Percentiles rank a stretch among this genome's conserved stretches.
phyloP scores from a whole-genome alignment of 2,113 vertebrate genomes.

The Corythoichthys haematopterus region DNA sequence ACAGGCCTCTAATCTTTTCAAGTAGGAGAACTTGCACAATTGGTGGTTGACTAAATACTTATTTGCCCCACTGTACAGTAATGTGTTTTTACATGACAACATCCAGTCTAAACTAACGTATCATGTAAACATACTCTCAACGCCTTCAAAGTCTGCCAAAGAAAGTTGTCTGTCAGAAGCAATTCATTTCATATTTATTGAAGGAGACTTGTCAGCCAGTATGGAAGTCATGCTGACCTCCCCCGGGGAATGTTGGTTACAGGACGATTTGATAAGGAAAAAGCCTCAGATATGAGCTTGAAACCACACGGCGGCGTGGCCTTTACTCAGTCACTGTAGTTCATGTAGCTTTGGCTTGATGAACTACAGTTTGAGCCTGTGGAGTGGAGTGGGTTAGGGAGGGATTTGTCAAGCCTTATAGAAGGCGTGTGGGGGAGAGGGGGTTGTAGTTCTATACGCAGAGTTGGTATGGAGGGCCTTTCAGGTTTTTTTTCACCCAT shows the following conservation, averaged over 20 bases:
- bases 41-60: no score
- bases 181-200: conserved; percentile 16
- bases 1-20: no score
- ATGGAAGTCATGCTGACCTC: conserved; percentile 19
- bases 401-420: conserved; percentile 17
- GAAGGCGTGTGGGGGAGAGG: background rate
- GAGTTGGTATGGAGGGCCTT: conserved; percentile 48
- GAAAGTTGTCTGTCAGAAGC: background rate
- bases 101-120: no score
- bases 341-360: conserved; percentile 12
- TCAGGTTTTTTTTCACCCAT: conserved; percentile 24
- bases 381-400: background rate
- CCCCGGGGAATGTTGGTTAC: conserved; percentile 19
- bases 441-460: conserved; percentile 30
- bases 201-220: conserved; percentile 5
- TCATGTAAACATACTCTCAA: background rate
- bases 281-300: conserved; percentile 12
- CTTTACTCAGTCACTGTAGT: conserved; percentile 8
- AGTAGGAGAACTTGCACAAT: no score
- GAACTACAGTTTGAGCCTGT: background rate
- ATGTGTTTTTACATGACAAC: no score
- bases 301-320: conserved; percentile 6
- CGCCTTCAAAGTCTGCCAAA: background rate
- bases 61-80: no score
- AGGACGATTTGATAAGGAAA: conserved; percentile 15